These are phyloP conservation scores for Eledona agricola DNA, from an alignment of 2,888 invertebrate genomes.

Conservation along the genomic window DNA sequence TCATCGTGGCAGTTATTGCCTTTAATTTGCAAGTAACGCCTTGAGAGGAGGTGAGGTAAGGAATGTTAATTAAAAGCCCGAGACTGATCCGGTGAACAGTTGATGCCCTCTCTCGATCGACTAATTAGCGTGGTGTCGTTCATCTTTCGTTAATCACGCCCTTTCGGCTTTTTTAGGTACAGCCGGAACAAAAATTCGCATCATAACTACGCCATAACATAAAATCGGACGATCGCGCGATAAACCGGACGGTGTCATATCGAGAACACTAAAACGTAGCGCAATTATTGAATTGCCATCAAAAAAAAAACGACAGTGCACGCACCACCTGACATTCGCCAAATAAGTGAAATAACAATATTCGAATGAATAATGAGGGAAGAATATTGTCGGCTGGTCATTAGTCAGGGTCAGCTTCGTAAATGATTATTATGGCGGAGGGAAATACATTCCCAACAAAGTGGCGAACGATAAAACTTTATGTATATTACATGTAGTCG, in stretches of 20 bases:
- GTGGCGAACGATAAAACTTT: conserved; percentile 60
- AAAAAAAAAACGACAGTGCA: conserved; percentile 16
- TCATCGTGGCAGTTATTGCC: conserved; percentile 62
- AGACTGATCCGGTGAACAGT: conserved; percentile 44
- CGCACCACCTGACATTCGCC: too few species aligned
- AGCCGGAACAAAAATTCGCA: too few species aligned
- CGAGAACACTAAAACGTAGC: conserved; percentile 20
- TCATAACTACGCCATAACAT: conserved; percentile 22
- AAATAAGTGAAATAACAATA: too few species aligned
- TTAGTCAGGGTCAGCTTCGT: conserved; percentile 54
- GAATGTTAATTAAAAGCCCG: conserved; percentile 64
- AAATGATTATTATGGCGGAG: conserved; percentile 58
- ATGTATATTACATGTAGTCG: conserved; percentile 60
- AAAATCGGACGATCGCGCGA: conserved; percentile 13
- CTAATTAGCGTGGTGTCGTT: conserved; percentile 39
- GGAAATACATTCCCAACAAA: conserved; percentile 57
- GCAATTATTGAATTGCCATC: conserved; percentile 27
- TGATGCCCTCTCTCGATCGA: conserved; percentile 52
- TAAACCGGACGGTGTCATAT: conserved; percentile 22
- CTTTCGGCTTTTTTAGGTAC: too few species aligned
- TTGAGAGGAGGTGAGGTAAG: conserved; percentile 60
- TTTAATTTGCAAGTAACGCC: conserved; percentile 62
- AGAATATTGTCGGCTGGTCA: too few species aligned
- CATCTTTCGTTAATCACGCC: conserved; percentile 33
- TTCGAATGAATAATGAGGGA: too few species aligned